A percentile compares a stretch with the other conserved stretches of the same genome.
Conservation (phyloP, 1,140 invertebrate species). For the Hypothenemus hampei region DNA sequence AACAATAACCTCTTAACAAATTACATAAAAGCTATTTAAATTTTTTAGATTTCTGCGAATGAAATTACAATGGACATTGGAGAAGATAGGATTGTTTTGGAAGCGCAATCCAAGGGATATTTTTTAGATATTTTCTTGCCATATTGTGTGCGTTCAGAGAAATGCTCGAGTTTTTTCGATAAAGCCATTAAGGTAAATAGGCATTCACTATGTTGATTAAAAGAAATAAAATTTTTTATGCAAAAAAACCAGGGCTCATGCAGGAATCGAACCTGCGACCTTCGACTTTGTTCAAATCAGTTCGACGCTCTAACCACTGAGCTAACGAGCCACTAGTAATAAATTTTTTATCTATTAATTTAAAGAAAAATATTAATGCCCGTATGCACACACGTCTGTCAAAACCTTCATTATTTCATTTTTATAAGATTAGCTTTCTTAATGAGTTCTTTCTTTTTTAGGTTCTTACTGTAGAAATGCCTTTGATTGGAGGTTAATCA, state of each 20-base stretch:
- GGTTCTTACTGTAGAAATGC: conserved; percentile 45
- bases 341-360: not conserved
- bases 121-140: conserved; percentile 66
- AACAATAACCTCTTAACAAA: too few species aligned
- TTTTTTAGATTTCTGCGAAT: conserved; percentile 53
- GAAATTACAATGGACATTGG: conserved; percentile 63
- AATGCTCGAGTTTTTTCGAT: conserved; percentile 59
- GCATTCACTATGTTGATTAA: too few species aligned
- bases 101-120: conserved; percentile 53
- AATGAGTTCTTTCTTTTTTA: conserved; percentile 31
- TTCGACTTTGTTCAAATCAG: not conserved
- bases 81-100: conserved; percentile 65
- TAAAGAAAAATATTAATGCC: not conserved
- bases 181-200: conserved; percentile 55
- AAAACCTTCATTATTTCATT: not conserved
- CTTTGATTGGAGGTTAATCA: conserved; percentile 35
- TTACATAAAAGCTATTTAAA: not conserved
- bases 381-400: not conserved
- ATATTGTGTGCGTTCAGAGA: conserved; percentile 53
- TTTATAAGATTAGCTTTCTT: not conserved
- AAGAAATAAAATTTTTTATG: conserved; percentile 4
- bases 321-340: conserved; percentile 3
- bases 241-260: conserved; percentile 1
- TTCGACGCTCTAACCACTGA: conserved; percentile 8
- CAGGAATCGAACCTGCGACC: conserved; percentile 6